A percentile compares a stretch with the other conserved stretches of the same genome.
These are phyloP conservation scores for Pipistrellus pygmaeus DNA, from an alignment of 2,797 vertebrate genomes.

Conservation along the genomic window DNA sequence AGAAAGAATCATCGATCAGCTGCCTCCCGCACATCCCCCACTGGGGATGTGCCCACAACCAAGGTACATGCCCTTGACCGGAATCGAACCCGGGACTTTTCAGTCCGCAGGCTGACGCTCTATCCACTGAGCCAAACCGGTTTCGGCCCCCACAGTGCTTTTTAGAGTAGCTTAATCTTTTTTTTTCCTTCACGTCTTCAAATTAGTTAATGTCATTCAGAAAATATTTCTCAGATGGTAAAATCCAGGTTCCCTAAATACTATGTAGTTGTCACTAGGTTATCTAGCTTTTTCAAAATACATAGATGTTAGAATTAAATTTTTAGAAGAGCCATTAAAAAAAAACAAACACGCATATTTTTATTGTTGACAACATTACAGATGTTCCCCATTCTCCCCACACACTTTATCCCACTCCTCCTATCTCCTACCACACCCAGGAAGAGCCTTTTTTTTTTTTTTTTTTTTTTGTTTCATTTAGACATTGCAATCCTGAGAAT, in stretches of 20 bases:
- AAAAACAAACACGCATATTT: not conserved
- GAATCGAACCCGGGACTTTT: too few relatives aligned
- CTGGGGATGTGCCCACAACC: too few relatives aligned
- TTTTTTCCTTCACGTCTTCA: not conserved
- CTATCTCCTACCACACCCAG: not conserved
- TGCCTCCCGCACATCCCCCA: too few relatives aligned
- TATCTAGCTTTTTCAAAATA: not conserved
- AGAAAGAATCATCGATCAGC: too few relatives aligned
- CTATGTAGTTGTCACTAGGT: not conserved
- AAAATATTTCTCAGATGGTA: conserved; percentile 21
- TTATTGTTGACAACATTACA: not conserved
- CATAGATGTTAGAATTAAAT: not conserved
- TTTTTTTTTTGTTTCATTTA: not conserved
- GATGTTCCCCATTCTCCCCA: not conserved
- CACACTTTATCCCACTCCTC: not conserved
- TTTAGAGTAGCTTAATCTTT: not conserved
- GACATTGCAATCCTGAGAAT: not conserved
- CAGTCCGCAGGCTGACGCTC: too few relatives aligned
- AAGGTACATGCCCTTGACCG: too few relatives aligned
- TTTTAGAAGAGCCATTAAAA: not conserved
- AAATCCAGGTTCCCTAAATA: not conserved
- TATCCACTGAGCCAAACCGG: too few relatives aligned
- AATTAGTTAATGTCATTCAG: not conserved
- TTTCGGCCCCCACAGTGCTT: too few relatives aligned
- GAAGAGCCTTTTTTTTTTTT: not conserved